Evolutionary conservation across 2,888 invertebrate genomes (phyloP).

Genomic region (Eristalinus aeneus): DNA sequence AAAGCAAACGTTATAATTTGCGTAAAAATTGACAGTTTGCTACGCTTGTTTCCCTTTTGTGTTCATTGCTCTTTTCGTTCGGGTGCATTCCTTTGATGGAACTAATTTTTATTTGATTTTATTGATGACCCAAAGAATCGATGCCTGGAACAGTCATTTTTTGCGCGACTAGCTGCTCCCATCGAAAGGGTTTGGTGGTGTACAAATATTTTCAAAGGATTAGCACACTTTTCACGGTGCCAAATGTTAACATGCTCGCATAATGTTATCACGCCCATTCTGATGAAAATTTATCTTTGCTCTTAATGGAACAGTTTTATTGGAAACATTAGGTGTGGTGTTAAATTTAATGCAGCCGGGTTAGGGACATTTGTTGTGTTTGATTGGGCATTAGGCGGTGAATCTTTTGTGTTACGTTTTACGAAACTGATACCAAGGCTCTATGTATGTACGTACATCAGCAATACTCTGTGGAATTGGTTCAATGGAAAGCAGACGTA

Average conservation of each 20-base stretch:
- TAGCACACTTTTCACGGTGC: slow-evolving; percentile 55
- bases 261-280: slow-evolving; percentile 48
- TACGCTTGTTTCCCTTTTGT: slow-evolving; percentile 37
- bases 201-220: slow-evolving; percentile 31
- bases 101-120: slow-evolving; percentile 69
- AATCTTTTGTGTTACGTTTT: background rate
- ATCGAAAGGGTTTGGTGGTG: slow-evolving; percentile 44
- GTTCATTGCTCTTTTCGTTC: background rate
- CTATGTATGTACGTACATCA: background rate
- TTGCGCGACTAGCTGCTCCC: background rate
- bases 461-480: background rate
- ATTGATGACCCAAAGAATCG: slow-evolving; percentile 48
- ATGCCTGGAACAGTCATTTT: slow-evolving; percentile 30
- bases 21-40: slow-evolving; percentile 44
- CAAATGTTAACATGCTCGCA: slow-evolving; percentile 50
- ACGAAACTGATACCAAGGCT: background rate
- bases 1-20: slow-evolving; percentile 9
- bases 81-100: slow-evolving; percentile 38
- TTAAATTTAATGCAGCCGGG: slow-evolving; percentile 32
- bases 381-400: background rate
- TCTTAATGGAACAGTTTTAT: slow-evolving; percentile 49
- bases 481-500: background rate
- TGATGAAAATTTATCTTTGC: slow-evolving; percentile 32
- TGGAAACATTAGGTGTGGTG: slow-evolving; percentile 3
- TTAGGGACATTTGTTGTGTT: slow-evolving; percentile 22